A percentile compares a stretch with the other conserved stretches of the same genome.
phyloP scores from a whole-genome alignment of 2,888 invertebrate species.

The Pediacus dermestoides region DNA sequence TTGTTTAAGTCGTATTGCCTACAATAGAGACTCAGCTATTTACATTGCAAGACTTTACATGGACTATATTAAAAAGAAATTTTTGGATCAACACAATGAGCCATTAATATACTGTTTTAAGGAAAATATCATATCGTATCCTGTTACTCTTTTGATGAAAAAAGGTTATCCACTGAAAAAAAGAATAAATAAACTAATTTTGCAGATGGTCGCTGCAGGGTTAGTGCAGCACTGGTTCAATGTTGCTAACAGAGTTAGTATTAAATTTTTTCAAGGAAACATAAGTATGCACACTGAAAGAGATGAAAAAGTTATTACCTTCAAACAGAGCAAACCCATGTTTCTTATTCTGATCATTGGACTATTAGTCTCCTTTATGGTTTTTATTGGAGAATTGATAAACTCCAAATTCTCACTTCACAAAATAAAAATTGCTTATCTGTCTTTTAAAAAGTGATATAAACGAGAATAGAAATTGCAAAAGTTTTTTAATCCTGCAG shows the following conservation, averaged over 20 bases:
- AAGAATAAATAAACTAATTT: conserved; percentile 7
- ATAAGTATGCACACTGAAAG: no score
- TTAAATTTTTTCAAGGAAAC: no score
- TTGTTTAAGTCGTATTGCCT: not conserved
- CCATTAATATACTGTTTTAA: conserved; percentile 12
- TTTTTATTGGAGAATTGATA: not conserved
- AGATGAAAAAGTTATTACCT: not conserved
- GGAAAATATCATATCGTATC: conserved; percentile 6
- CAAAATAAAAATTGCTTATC: not conserved
- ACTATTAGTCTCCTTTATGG: not conserved
- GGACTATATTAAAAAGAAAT: not conserved
- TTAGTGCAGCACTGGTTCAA: conserved; percentile 9
- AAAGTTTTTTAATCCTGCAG: not conserved
- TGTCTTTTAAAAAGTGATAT: not conserved
- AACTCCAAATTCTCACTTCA: not conserved
- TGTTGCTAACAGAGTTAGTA: no score
- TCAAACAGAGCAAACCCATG: not conserved
- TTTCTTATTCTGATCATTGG: not conserved
- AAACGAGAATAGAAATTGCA: not conserved
- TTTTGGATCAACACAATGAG: not conserved
- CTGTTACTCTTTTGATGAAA: conserved; percentile 12
- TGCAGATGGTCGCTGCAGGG: conserved; percentile 8
- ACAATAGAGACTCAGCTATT: not conserved
- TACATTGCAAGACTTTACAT: not conserved
- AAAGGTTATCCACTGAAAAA: conserved; percentile 12